Evolutionary conservation across 2,888 invertebrate species (phyloP).

Genomic region (Gortyna flavago): DNA sequence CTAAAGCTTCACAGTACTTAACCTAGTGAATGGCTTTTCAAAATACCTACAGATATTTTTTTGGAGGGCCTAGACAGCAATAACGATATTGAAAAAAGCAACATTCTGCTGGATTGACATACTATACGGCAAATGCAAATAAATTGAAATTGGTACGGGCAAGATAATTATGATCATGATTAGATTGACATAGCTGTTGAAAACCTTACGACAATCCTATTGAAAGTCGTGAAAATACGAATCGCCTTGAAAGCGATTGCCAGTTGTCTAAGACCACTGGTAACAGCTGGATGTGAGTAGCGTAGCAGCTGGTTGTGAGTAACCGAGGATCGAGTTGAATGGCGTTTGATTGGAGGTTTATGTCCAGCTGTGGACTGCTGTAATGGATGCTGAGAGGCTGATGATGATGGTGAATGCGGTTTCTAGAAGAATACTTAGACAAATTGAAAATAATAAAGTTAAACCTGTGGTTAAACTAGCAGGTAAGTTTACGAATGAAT

Average conservation of each 20-base stretch:
- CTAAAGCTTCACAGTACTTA: too few species aligned
- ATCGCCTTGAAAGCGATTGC: neutral
- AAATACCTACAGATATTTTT: neutral
- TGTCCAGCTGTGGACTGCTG: neutral
- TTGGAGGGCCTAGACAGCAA: neutral
- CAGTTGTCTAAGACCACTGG: neutral
- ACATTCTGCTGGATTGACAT: neutral
- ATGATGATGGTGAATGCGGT: neutral
- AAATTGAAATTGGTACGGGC: neutral
- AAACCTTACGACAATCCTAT: too few species aligned
- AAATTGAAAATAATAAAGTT: neutral
- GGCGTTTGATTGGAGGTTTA: neutral
- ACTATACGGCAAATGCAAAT: neutral
- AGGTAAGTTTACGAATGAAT: constrained; percentile 10
- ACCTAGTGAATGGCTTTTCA: neutral
- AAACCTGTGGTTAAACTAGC: too few species aligned
- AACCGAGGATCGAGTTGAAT: too few species aligned
- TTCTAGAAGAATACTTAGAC: neutral
- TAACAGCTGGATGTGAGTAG: neutral
- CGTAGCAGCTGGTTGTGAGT: neutral
- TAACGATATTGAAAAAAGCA: too few species aligned
- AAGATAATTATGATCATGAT: neutral
- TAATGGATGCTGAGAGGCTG: too few species aligned
- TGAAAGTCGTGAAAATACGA: too few species aligned
- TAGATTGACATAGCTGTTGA: too few species aligned